Base-by-base conservation (phyloP, 2,888 invertebrate species). In the Amiota communis region DNA sequence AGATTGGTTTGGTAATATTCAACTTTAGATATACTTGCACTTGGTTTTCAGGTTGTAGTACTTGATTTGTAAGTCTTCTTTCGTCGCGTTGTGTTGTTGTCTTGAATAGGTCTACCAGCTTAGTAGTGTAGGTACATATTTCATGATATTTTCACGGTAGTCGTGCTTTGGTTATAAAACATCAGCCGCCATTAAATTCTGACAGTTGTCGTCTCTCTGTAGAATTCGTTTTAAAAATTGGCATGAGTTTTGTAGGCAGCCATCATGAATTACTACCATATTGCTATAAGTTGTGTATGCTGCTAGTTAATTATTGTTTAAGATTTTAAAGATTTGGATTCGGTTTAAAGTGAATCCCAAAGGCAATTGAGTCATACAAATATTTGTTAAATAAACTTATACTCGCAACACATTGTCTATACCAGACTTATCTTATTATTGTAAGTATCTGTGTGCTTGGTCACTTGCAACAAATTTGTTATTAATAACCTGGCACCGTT, bases 101-200 rank as follows among this genome's bases (percentile, higher is more conserved):
- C 71, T 72, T 74, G 65, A 11, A 51, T 56, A 4, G 46, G 53
- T 67, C 72, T 20, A 36, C n/a, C n/a, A n/a, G n/a, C n/a, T n/a
- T 20, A 15, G 68, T 71, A 36, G 46, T 68, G 67, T 46, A 36
- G 49, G 61, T 20, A 69, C 36, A 2, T 47, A 17, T 36, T 57
- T 70, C 59, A 64, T 71, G 61, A 59, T 49, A 63, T 70, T 73
- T 79, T 76, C 79, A 80, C 83, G 81, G 83, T 84, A 85, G 86
- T 84, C 83, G 83, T 84, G 83, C 86, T 83, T 83, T 76, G 83
- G 83, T 84, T 84, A 83, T 84, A 84, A 85, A 85, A 85, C 82
- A 83, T 83, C 80, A 81, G 82, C 81, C 86, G 86, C 83, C 83
- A 84, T 84, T 84, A 85, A 86, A 83, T 83, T 85, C 86, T 85